Evolutionary conservation across 1,140 invertebrate species (phyloP).

Genomic region (Drosophila ercepeae): DNA sequence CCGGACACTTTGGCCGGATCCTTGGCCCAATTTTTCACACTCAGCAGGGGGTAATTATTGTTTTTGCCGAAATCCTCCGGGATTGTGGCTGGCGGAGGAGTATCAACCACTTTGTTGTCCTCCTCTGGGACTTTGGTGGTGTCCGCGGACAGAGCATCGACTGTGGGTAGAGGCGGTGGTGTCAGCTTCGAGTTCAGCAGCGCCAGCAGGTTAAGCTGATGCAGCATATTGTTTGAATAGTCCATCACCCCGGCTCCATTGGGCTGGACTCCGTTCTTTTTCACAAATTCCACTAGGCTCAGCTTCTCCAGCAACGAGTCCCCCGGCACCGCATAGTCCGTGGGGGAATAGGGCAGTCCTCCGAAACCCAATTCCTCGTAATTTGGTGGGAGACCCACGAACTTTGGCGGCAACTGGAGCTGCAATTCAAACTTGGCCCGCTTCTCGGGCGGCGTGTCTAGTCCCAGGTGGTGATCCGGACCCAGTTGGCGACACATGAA

Average conservation of each 20-base stretch:
- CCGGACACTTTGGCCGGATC: slow-evolving; percentile 62
- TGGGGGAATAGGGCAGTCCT: slow-evolving; percentile 41
- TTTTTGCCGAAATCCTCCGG: slow-evolving; percentile 39
- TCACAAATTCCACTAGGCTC: slow-evolving; percentile 70
- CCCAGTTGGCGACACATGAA: slow-evolving; percentile 88
- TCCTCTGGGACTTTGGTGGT: slow-evolving; percentile 6
- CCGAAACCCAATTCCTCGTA: slow-evolving; percentile 75
- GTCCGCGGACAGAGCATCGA: slow-evolving; percentile 7
- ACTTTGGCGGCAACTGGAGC: slow-evolving; percentile 72
- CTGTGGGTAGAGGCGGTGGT: slow-evolving; percentile 20
- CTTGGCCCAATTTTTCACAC: slow-evolving; percentile 85
- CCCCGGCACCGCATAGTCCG: slow-evolving; percentile 61
- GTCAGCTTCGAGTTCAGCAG: slow-evolving; percentile 65
- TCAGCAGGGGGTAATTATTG: slow-evolving; percentile 56
- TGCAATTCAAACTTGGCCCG: slow-evolving; percentile 76
- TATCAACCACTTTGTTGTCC: slow-evolving; percentile 30
- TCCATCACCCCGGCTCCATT: slow-evolving; percentile 57
- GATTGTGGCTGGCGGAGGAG: not conserved
- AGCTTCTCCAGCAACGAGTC: slow-evolving; percentile 65
- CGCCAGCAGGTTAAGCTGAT: slow-evolving; percentile 60
- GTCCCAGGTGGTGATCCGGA: slow-evolving; percentile 85
- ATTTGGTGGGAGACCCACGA: slow-evolving; percentile 43
- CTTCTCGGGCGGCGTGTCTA: slow-evolving; percentile 84
- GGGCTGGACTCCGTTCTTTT: slow-evolving; percentile 83
- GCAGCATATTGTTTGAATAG: slow-evolving; percentile 61